Base-by-base conservation (phyloP, 2,888 invertebrate genomes). In the Acrobeloides nanus region DNA sequence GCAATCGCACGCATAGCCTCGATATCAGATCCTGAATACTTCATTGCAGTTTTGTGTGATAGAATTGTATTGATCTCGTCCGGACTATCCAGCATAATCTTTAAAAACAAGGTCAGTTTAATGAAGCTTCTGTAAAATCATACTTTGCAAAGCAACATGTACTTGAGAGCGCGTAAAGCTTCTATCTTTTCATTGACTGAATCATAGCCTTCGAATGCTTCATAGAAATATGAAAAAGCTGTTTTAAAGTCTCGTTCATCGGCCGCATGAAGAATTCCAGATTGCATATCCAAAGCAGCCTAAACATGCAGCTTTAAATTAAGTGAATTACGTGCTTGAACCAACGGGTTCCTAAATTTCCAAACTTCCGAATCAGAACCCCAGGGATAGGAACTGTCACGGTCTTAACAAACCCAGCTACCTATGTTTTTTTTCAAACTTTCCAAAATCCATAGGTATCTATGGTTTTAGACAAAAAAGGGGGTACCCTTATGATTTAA, bases 161-260 rank as follows among this genome's bases (percentile, higher is more conserved):
- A 97, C 76, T 97, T 97, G 18, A 97, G 79, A 20, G 89, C 88
- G 23, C 84, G 86, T 25, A 93, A 77, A 3, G 95, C 93, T 76
- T 87, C 90, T 5, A 83, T 82, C 69, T 84, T 85, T 53, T 89
- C 89, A 59, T 76, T 76, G 4, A 90, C 86, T 61, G 89, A 90
- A 76, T 93, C 93, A 76, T 89, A 93, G 62, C 59, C 62, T 80
- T 97, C 97, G 76, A 95, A 97, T 12, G 93, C 93, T 80, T 97
- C 97, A 76, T 95, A 97, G 75, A 97, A 97, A 75, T 97, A 97
- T 46, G 95, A 97, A 78, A 90, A 99, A 37, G 93, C 95, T 51
- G 95, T 97, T 81, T 97, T 97, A 76, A 97, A 95, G 75, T 95
- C 95, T 66, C 87, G 84, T 76, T 95, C 95, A 75, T 97, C 95